These are phyloP conservation scores for Conus canariensis DNA, from an alignment of 2,888 invertebrate species.

Conservation along the genomic window DNA sequence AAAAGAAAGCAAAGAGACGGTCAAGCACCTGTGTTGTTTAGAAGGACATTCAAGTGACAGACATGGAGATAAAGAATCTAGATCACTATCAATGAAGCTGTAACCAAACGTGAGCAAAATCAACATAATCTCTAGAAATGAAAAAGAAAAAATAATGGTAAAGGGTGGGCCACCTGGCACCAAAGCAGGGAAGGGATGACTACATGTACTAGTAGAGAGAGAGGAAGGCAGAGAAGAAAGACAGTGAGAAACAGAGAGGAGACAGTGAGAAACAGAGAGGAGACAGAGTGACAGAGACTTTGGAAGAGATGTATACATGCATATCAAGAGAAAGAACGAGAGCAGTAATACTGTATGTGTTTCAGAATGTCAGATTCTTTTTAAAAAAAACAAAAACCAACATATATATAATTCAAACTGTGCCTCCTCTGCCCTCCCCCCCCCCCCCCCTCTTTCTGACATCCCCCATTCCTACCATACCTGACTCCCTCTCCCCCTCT, in stretches of 20 bases:
- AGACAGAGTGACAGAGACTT: neutral
- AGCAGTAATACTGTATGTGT: too few species aligned
- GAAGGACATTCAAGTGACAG: neutral
- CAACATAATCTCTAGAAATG: neutral
- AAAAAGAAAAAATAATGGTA: neutral
- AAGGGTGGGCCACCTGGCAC: neutral
- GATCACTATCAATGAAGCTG: neutral
- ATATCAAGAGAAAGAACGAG: too few species aligned
- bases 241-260: neutral
- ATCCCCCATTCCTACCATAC: too few species aligned
- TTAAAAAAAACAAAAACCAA: too few species aligned
- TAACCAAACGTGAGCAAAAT: neutral
- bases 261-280: neutral
- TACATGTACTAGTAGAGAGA: neutral
- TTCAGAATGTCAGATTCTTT: too few species aligned
- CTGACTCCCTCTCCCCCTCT: too few species aligned
- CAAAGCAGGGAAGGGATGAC: too few species aligned
- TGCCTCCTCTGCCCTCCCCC: too few species aligned
- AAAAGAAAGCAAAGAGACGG: slow-evolving; percentile 10
- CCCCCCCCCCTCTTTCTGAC: too few species aligned
- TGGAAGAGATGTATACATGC: too few species aligned
- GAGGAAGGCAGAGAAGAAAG: neutral
- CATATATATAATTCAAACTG: too few species aligned
- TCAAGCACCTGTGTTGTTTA: neutral
- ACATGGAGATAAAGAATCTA: neutral